Conservation (phyloP, 2,797 vertebrate genomes). For the Trichosurus vulpecula region DNA sequence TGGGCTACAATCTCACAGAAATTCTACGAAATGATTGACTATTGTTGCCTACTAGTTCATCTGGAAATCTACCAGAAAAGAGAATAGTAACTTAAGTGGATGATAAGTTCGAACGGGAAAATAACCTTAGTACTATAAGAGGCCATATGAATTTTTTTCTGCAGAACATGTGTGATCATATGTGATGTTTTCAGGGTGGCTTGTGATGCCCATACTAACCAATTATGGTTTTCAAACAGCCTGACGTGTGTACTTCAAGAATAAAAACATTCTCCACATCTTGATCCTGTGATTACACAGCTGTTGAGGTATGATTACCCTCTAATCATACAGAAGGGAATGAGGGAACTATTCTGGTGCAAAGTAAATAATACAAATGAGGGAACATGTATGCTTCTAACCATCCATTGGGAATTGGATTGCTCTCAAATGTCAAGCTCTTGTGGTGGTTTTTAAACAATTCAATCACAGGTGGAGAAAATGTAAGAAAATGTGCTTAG, state of each 20-base stretch:
- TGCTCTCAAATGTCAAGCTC: neutral
- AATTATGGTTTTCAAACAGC: neutral
- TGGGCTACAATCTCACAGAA: neutral
- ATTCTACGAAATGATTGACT: neutral
- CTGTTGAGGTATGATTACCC: neutral
- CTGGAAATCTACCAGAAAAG: neutral
- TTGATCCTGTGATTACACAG: neutral
- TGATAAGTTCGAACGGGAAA: neutral
- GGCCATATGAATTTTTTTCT: neutral
- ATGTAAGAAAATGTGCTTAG: neutral
- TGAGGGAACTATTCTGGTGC: neutral
- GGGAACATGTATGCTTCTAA: neutral
- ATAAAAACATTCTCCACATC: neutral
- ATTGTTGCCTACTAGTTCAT: neutral
- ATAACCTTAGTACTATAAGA: neutral
- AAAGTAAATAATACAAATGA: neutral
- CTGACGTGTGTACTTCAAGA: neutral
- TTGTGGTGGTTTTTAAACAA: neutral
- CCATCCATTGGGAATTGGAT: neutral
- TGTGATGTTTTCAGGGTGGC: neutral
- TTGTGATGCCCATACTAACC: neutral
- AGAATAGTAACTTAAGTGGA: neutral
- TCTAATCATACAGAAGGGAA: neutral
- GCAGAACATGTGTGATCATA: neutral
- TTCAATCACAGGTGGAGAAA: neutral